A percentile compares a stretch with the other conserved stretches of the same genome.
These are phyloP conservation scores for Diarsia mendica DNA, from an alignment of 2,888 invertebrate genomes.

Conservation along the genomic window DNA sequence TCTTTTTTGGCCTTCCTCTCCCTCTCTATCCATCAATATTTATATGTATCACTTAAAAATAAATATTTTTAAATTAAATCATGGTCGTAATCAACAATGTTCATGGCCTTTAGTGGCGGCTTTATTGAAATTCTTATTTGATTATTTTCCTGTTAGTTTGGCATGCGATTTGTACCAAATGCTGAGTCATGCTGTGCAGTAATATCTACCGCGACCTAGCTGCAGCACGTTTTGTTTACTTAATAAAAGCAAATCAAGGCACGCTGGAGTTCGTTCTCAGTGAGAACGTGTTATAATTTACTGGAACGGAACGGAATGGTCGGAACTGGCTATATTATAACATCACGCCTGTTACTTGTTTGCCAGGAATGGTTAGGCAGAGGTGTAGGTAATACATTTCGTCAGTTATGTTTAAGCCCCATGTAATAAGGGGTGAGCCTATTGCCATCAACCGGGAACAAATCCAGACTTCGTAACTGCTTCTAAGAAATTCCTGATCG, in stretches of 20 bases:
- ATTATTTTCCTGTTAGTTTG: constrained; percentile 27
- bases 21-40: too few species aligned
- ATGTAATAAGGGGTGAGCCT: too few species aligned
- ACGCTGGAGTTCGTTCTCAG: not conserved
- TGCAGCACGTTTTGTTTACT: constrained; percentile 8
- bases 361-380: too few species aligned
- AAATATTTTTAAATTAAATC: not conserved
- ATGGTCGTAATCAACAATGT: not conserved
- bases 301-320: too few species aligned
- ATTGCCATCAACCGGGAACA: too few species aligned
- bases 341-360: too few species aligned
- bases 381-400: too few species aligned
- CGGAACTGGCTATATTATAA: not conserved
- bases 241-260: constrained; percentile 21
- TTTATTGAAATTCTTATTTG: not conserved
- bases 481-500: too few species aligned
- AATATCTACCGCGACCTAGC: not conserved
- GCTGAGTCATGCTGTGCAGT: not conserved
- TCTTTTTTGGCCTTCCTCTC: too few species aligned
- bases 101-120: not conserved
- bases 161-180: not conserved
- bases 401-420: too few species aligned
- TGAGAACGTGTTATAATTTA: not conserved
- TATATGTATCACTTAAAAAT: too few species aligned
- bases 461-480: too few species aligned